A percentile compares a stretch with the other conserved stretches of the same genome.
phyloP scores from a whole-genome alignment of 2,888 invertebrate species.

The Zaprionus lineosus region DNA sequence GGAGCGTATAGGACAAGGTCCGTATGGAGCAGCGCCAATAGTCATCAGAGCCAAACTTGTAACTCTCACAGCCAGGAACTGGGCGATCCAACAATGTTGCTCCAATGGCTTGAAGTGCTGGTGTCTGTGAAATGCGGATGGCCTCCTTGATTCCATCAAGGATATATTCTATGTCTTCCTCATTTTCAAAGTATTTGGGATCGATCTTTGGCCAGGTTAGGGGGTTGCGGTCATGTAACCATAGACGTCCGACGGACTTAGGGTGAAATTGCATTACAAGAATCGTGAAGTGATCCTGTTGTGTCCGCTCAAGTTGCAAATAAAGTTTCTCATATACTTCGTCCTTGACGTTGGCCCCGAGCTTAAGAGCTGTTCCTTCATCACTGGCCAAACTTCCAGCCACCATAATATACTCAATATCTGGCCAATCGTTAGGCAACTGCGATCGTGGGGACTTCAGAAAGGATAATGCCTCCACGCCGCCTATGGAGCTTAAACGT shows the following conservation, averaged over 20 bases:
- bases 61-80: slow-evolving; percentile 84
- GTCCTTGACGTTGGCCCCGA: slow-evolving; percentile 85
- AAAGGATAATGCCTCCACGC: slow-evolving; percentile 87
- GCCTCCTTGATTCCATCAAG: slow-evolving; percentile 86
- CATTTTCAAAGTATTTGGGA: slow-evolving; percentile 85
- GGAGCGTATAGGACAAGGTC: slow-evolving; percentile 85
- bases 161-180: slow-evolving; percentile 84
- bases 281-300: slow-evolving; percentile 85
- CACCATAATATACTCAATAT: slow-evolving; percentile 86
- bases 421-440: slow-evolving; percentile 86
- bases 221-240: slow-evolving; percentile 87
- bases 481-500: slow-evolving; percentile 84
- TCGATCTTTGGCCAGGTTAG: slow-evolving; percentile 85
- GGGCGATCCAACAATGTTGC: slow-evolving; percentile 84
- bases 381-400: slow-evolving; percentile 87
- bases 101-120: slow-evolving; percentile 85
- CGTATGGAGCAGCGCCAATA: slow-evolving; percentile 89
- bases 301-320: slow-evolving; percentile 83
- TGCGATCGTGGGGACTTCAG: slow-evolving; percentile 84
- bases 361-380: slow-evolving; percentile 84
- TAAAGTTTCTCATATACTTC: slow-evolving; percentile 85
- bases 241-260: slow-evolving; percentile 87
- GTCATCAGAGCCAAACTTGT: slow-evolving; percentile 85
- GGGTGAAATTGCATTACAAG: slow-evolving; percentile 90
- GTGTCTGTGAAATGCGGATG: slow-evolving; percentile 85